phyloP scores from a whole-genome alignment of 2,888 invertebrate genomes.

The Machimus rusticus region DNA sequence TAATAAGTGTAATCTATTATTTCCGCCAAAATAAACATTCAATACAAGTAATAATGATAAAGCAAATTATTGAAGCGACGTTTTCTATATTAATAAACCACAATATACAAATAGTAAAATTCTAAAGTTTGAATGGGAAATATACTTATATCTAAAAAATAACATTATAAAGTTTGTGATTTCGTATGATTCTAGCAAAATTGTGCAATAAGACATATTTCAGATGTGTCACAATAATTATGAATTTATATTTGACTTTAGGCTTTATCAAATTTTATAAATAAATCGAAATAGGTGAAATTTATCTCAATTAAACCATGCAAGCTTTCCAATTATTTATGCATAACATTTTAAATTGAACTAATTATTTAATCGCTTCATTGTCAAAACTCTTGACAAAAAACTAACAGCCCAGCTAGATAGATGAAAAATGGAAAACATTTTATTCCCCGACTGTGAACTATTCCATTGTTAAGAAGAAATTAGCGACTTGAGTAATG shows the following conservation, averaged over 20 bases:
- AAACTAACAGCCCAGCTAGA: background rate
- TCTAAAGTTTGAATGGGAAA: too few species aligned
- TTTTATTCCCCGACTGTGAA: background rate
- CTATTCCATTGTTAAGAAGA: background rate
- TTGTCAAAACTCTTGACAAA: background rate
- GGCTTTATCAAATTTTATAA: too few species aligned
- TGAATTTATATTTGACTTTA: too few species aligned
- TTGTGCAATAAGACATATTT: too few species aligned
- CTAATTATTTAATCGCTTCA: background rate
- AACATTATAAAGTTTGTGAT: too few species aligned
- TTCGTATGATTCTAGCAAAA: too few species aligned
- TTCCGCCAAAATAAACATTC: background rate
- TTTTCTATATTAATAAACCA: too few species aligned
- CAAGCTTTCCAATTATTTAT: background rate
- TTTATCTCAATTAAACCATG: too few species aligned
- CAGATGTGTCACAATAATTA: too few species aligned
- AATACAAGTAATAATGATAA: background rate
- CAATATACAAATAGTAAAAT: too few species aligned
- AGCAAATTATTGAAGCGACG: background rate
- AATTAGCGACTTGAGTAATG: background rate
- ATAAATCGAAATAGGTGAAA: too few species aligned
- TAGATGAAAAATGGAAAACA: background rate
- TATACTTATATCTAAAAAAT: too few species aligned
- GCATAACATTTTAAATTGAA: background rate
- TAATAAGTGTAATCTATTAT: background rate